Evolutionary conservation across 2,113 vertebrate species (phyloP).

Genomic region (Scopus umbretta): DNA sequence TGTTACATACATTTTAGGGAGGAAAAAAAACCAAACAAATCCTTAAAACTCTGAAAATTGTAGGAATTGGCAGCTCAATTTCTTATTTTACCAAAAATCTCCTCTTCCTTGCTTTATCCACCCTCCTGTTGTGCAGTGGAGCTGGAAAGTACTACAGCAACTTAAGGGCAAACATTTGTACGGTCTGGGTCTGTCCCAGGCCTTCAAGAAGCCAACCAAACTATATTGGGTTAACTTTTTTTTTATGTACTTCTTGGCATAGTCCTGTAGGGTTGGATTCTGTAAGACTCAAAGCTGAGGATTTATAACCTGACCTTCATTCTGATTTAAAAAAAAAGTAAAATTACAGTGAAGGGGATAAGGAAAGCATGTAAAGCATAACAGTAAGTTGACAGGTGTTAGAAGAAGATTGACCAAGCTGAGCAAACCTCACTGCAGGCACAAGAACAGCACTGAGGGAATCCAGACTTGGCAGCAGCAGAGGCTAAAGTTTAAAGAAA

Average conservation of each 20-base stretch:
- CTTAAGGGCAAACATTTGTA: background rate
- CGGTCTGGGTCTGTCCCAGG: background rate
- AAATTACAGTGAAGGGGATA: background rate
- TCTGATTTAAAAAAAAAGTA: background rate
- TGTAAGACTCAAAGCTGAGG: background rate
- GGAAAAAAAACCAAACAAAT: background rate
- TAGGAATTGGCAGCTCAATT: background rate
- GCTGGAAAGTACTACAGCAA: background rate
- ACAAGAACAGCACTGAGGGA: background rate
- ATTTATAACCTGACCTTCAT: background rate
- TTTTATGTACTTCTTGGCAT: background rate
- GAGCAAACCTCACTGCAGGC: background rate
- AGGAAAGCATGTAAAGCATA: background rate
- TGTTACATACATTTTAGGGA: background rate
- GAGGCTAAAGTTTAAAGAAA: background rate
- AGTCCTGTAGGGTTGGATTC: background rate
- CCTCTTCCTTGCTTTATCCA: background rate
- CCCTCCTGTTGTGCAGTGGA: rapidly evolving
- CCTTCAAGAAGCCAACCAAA: background rate
- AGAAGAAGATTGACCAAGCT: background rate
- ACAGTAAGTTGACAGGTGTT: background rate
- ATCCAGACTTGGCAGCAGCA: background rate
- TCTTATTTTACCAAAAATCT: background rate
- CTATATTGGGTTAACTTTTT: background rate
- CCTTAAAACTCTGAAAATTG: background rate